Percentiles rank a stretch among this genome's conserved stretches.
These are phyloP conservation scores for Adelges cooleyi DNA, from an alignment of 1,140 invertebrate species.

Conservation along the genomic window DNA sequence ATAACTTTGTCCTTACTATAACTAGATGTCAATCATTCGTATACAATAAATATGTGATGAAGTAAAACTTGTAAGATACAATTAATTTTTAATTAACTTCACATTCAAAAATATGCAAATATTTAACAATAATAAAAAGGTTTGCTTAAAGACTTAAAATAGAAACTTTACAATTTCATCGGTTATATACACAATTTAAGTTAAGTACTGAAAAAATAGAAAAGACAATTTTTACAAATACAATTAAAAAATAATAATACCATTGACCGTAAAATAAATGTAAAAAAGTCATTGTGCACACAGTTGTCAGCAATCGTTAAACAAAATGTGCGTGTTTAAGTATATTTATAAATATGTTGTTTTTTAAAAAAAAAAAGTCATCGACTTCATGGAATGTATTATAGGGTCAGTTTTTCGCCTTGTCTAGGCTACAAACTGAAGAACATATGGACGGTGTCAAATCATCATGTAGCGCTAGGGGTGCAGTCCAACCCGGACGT, in stretches of 20 bases:
- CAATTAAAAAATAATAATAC: not conserved
- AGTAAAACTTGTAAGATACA: not conserved
- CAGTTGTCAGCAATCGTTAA: not conserved
- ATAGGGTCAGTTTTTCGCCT: not conserved
- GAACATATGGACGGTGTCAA: slow-evolving; percentile 31
- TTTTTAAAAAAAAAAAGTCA: not conserved
- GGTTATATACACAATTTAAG: slow-evolving; percentile 5
- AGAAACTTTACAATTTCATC: slow-evolving; percentile 25
- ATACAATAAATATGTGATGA: too few relatives aligned
- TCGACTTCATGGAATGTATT: not conserved
- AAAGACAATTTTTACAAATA: not conserved
- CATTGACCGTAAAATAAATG: not conserved
- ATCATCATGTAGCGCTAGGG: slow-evolving; percentile 30
- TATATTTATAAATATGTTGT: too few relatives aligned
- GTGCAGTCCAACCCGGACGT: slow-evolving; percentile 17
- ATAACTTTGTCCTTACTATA: too few relatives aligned
- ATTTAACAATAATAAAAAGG: slow-evolving; percentile 8
- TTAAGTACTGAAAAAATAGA: slow-evolving; percentile 5
- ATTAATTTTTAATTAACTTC: not conserved
- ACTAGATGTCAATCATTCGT: too few relatives aligned
- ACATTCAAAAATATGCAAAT: slow-evolving; percentile 2
- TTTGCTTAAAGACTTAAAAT: slow-evolving; percentile 10
- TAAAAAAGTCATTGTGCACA: not conserved
- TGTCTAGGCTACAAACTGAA: slow-evolving; percentile 29
- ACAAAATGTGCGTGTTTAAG: not conserved